phyloP scores from a whole-genome alignment of 2,797 vertebrate genomes.

The Chaunax sp. region DNA sequence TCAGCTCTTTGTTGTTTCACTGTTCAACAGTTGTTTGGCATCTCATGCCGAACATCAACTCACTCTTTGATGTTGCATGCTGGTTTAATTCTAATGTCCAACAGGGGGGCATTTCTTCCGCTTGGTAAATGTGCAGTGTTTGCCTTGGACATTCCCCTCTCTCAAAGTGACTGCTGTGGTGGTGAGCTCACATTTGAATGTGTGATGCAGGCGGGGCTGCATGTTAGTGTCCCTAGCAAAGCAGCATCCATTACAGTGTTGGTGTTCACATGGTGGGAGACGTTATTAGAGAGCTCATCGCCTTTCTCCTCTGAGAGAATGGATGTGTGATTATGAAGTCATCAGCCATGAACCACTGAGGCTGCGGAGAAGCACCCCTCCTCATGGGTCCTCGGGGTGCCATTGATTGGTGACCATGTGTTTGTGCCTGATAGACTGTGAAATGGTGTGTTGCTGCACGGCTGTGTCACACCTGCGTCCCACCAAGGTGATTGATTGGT shows the following conservation, averaged over 20 bases:
- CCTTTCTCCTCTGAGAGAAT: conserved; percentile 95
- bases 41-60: conserved; percentile 68
- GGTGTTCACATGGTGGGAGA: conserved; percentile 87
- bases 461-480: conserved; percentile 99
- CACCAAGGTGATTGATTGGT: conserved; percentile 99
- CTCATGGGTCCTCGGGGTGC: conserved; percentile 93
- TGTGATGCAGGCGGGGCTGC: conserved; percentile 41
- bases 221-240: conserved; percentile 40
- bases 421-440: conserved; percentile 99
- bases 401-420: conserved; percentile 99
- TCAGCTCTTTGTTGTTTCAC: conserved; percentile 71
- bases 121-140: conserved; percentile 67
- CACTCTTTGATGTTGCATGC: conserved; percentile 85
- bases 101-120: conserved; percentile 69
- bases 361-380: conserved; percentile 89
- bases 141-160: conserved; percentile 25
- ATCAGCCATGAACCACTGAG: conserved; percentile 98
- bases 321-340: conserved; percentile 99
- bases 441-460: conserved; percentile 99
- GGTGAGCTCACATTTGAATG: conserved; percentile 41
- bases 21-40: conserved; percentile 85
- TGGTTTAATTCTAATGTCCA: conserved; percentile 75
- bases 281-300: conserved; percentile 94
- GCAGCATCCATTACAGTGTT: conserved; percentile 71
- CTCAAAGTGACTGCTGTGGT: conserved; percentile 26